phyloP scores from a whole-genome alignment of 2,797 vertebrate species.

The Tauraco hartlaubi region DNA sequence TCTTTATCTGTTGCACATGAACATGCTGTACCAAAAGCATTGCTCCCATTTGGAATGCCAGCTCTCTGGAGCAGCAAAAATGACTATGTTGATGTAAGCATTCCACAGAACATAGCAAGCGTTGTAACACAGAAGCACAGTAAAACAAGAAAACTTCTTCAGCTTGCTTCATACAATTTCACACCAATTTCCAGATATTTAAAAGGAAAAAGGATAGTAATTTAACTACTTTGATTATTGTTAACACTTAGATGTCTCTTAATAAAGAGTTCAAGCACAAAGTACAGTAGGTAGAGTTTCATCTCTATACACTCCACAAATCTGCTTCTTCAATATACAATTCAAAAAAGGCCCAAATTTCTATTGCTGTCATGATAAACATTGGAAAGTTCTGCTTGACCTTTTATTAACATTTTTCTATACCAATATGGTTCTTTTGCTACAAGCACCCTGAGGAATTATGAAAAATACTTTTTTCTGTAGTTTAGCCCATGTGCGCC shows the following conservation, averaged over 20 bases:
- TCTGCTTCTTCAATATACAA: conserved; percentile 62
- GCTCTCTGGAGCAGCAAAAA: background rate
- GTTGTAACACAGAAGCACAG: background rate
- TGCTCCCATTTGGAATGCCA: background rate
- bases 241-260: background rate
- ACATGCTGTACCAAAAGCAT: background rate
- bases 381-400: conserved; percentile 82
- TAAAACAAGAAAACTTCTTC: background rate
- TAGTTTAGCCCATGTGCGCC: conserved; percentile 87
- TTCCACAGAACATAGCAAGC: background rate
- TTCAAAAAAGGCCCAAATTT: conserved; percentile 69
- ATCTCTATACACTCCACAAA: conserved; percentile 36
- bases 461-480: conserved; percentile 88
- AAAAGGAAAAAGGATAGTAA: background rate
- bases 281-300: background rate
- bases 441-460: conserved; percentile 86
- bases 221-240: background rate
- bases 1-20: background rate
- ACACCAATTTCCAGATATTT: background rate
- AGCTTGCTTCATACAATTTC: background rate
- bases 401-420: conserved; percentile 86
- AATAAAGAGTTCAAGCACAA: background rate
- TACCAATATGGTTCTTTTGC: conserved; percentile 81
- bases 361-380: conserved; percentile 76
- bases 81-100: accelerated